A percentile compares a stretch with the other conserved stretches of the same genome.
These are phyloP conservation scores for Theretra japonica DNA, from an alignment of 2,888 invertebrate species.

Conservation along the genomic window DNA sequence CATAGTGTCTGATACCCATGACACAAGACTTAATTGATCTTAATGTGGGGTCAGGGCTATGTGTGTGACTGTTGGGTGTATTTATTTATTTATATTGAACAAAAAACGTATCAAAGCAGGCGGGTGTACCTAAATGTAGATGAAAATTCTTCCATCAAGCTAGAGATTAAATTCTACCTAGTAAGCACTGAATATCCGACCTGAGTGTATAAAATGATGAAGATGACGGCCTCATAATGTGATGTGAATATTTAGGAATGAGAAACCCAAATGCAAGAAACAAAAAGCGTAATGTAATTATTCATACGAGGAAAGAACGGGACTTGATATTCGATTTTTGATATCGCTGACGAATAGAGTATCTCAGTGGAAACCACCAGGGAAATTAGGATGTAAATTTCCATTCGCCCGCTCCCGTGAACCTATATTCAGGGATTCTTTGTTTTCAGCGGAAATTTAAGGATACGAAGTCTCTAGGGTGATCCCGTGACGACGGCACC, in stretches of 20 bases:
- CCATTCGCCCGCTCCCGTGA: constrained; percentile 70
- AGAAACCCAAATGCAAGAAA: neutral
- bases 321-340: constrained; percentile 61
- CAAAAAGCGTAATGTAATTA: constrained; percentile 10
- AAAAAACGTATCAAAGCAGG: too few relatives aligned
- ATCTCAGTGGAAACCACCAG: constrained; percentile 68
- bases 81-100: too few relatives aligned
- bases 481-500: constrained; percentile 49
- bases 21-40: too few relatives aligned
- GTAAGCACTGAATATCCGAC: too few relatives aligned
- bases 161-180: too few relatives aligned
- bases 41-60: too few relatives aligned
- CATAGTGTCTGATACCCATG: too few relatives aligned
- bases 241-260: neutral
- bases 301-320: constrained; percentile 22
- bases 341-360: constrained; percentile 73
- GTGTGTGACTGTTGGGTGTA: too few relatives aligned
- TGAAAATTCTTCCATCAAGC: too few relatives aligned
- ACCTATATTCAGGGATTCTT: constrained; percentile 78
- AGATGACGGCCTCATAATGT: too few relatives aligned
- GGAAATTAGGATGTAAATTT: constrained; percentile 85
- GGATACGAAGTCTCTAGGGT: constrained; percentile 69
- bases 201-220: too few relatives aligned
- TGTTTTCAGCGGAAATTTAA: constrained; percentile 82
- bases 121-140: too few relatives aligned